Conservation (phyloP, 1,140 invertebrate genomes). For the Aphaenogaster rudis region DNA sequence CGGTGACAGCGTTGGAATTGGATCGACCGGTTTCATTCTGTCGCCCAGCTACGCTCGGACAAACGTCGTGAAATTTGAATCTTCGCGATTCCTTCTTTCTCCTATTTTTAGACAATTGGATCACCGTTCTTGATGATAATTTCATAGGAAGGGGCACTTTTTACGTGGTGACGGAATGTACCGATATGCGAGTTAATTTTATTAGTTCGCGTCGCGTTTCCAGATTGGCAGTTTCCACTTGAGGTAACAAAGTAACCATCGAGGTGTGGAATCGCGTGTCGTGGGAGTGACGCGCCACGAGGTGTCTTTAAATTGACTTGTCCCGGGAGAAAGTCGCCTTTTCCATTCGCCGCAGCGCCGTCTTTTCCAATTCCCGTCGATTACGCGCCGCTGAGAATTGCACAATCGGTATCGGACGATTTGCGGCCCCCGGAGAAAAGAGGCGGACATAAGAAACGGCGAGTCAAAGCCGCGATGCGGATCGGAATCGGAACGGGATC, state of each 20-base stretch:
- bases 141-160: background rate
- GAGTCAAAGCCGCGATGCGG: constrained; percentile 37
- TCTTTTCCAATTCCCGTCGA: constrained; percentile 71
- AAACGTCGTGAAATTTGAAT: background rate
- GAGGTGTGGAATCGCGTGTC: constrained; percentile 12
- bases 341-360: constrained; percentile 57
- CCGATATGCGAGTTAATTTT: background rate
- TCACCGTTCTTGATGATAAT: background rate
- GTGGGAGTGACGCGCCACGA: constrained; percentile 39
- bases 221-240: background rate
- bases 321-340: constrained; percentile 69
- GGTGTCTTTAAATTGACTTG: constrained; percentile 66
- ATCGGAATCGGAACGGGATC: constrained; percentile 33
- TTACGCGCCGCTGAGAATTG: constrained; percentile 54
- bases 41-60: background rate
- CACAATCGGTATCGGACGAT: constrained; percentile 49
- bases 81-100: background rate
- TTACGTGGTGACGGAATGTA: background rate
- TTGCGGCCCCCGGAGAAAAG: background rate
- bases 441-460: constrained; percentile 32
- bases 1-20: constrained; percentile 1
- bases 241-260: constrained; percentile 5
- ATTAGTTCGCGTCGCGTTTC: background rate
- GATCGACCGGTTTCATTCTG: constrained; percentile 1
- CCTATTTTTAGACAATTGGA: background rate